These are phyloP conservation scores for Plemyria rubiginata DNA, from an alignment of 2,888 invertebrate genomes.

Conservation along the genomic window DNA sequence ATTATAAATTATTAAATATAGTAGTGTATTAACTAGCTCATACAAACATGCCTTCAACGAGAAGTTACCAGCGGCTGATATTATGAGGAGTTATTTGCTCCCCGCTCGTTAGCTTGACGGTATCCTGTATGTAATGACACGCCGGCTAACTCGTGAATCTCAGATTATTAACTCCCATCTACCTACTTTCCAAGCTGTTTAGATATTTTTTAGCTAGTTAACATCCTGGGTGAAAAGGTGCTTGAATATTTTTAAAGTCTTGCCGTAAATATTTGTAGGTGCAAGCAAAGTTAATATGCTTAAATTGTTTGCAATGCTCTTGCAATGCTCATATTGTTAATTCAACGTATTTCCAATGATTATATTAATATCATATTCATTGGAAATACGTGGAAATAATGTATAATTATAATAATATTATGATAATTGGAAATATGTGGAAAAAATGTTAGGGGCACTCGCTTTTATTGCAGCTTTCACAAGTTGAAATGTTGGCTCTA, in stretches of 20 bases:
- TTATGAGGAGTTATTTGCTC: constrained; percentile 72
- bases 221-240: constrained; percentile 11
- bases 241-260: constrained; percentile 21
- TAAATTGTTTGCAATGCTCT: background rate
- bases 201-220: constrained; percentile 25
- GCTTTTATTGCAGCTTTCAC: too few species aligned
- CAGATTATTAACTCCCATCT: constrained; percentile 52
- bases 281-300: constrained; percentile 6
- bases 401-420: too few species aligned
- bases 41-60: constrained; percentile 25
- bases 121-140: constrained; percentile 68
- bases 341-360: too few species aligned
- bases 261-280: constrained; percentile 2
- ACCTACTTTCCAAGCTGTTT: constrained; percentile 35
- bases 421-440: too few species aligned
- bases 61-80: constrained; percentile 40
- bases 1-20: background rate
- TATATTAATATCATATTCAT: too few species aligned
- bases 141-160: constrained; percentile 55
- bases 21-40: constrained; percentile 15
- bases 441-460: too few species aligned
- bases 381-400: too few species aligned
- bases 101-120: constrained; percentile 69
- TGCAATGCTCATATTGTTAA: background rate
- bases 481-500: too few species aligned